These are phyloP conservation scores for Hycleus phaleratus DNA, from an alignment of 1,140 invertebrate genomes.

Conservation along the genomic window DNA sequence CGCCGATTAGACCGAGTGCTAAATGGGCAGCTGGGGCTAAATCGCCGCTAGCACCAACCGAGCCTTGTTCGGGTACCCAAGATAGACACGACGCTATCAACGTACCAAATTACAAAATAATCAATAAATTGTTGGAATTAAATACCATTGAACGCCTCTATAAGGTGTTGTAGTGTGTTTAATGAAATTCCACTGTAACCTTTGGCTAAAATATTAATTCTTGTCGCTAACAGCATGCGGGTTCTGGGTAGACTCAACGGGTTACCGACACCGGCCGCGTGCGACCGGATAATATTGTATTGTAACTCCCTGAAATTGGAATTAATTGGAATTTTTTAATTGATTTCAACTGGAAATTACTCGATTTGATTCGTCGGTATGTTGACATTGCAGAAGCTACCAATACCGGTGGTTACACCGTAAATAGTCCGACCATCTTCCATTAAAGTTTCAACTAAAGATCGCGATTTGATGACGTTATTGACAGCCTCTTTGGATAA, in stretches of 20 bases:
- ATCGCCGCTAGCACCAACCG: slow-evolving; percentile 67
- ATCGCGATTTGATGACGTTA: slow-evolving; percentile 47
- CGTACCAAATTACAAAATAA: neutral
- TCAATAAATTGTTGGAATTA: slow-evolving; percentile 2
- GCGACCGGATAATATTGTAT: slow-evolving; percentile 63
- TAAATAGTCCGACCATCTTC: slow-evolving; percentile 59
- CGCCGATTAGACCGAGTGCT: slow-evolving; percentile 63
- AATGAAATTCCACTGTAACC: slow-evolving; percentile 65
- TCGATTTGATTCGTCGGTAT: slow-evolving; percentile 54
- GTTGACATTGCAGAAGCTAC: slow-evolving; percentile 59
- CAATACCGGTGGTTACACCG: slow-evolving; percentile 72
- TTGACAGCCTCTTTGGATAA: slow-evolving; percentile 50
- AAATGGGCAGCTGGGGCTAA: slow-evolving; percentile 64
- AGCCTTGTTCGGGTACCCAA: slow-evolving; percentile 67
- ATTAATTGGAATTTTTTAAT: neutral
- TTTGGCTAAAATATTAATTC: slow-evolving; percentile 68
- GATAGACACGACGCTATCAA: slow-evolving; percentile 58
- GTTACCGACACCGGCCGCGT: slow-evolving; percentile 62
- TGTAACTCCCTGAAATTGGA: slow-evolving; percentile 46
- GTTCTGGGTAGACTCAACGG: slow-evolving; percentile 56
- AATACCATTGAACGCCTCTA: slow-evolving; percentile 32
- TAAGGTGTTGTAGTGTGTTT: slow-evolving; percentile 52
- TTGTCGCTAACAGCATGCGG: slow-evolving; percentile 60
- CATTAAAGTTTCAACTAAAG: slow-evolving; percentile 55
- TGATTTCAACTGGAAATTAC: slow-evolving; percentile 37